Percentiles rank a stretch among this genome's conserved stretches.
These are phyloP conservation scores for Hypercompe scribonia DNA, from an alignment of 2,888 invertebrate genomes.

Conservation along the genomic window DNA sequence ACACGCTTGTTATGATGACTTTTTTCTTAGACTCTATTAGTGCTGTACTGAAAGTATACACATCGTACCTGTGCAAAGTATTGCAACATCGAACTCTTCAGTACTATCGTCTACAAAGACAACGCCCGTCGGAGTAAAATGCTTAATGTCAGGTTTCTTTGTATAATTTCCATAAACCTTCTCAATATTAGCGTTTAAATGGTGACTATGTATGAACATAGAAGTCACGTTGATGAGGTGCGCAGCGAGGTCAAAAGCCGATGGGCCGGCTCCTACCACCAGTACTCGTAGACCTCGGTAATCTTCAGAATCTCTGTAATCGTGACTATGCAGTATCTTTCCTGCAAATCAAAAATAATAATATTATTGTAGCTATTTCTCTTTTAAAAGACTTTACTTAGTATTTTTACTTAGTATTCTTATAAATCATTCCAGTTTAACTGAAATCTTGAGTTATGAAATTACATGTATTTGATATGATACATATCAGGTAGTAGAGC, in stretches of 20 bases:
- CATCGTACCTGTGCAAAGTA: conserved; percentile 89
- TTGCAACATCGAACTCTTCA: conserved; percentile 88
- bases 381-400: no score
- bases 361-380: neutral
- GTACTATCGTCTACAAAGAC: conserved; percentile 87
- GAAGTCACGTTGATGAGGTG: conserved; percentile 86
- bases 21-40: no score
- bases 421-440: no score
- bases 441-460: no score
- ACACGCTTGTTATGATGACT: no score
- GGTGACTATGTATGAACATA: conserved; percentile 86
- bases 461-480: no score
- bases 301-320: conserved; percentile 88
- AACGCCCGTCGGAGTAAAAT: conserved; percentile 81
- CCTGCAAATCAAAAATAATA: conserved; percentile 77
- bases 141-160: conserved; percentile 85
- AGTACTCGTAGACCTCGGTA: conserved; percentile 88
- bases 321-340: conserved; percentile 89
- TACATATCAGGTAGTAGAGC: no score
- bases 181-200: conserved; percentile 78
- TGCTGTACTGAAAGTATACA: no score
- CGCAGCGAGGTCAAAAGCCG: conserved; percentile 88
- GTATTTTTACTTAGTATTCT: no score
- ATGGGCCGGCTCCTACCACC: conserved; percentile 90
- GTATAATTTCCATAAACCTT: conserved; percentile 79